These are phyloP conservation scores for Latheticus oryzae DNA, from an alignment of 2,888 invertebrate genomes.

Conservation along the genomic window DNA sequence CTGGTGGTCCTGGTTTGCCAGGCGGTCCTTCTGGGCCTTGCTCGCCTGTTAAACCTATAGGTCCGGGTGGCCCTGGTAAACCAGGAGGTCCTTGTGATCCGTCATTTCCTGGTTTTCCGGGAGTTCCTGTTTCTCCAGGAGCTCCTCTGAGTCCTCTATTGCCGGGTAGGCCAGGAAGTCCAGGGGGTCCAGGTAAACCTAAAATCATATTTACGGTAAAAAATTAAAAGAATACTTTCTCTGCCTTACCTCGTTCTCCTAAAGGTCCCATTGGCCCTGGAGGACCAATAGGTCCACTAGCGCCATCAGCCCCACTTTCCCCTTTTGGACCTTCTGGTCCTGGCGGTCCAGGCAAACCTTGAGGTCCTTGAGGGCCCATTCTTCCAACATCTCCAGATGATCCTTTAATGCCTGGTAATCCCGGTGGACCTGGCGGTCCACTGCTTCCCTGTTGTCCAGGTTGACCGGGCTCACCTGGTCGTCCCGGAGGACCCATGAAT, in stretches of 20 bases:
- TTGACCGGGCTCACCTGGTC: conserved; percentile 80
- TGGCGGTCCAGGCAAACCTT: conserved; percentile 77
- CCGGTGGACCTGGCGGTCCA: conserved; percentile 79
- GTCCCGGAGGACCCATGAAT: conserved; percentile 79
- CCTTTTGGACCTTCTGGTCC: conserved; percentile 83
- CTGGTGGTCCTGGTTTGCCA: conserved; percentile 79
- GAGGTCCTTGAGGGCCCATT: conserved; percentile 74
- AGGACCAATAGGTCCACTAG: conserved; percentile 77
- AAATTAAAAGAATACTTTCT: not conserved
- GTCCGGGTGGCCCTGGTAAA: conserved; percentile 74
- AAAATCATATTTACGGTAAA: conserved; percentile 2
- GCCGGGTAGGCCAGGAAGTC: conserved; percentile 74
- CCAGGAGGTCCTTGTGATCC: conserved; percentile 79
- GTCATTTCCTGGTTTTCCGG: conserved; percentile 79
- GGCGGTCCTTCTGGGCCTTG: conserved; percentile 72
- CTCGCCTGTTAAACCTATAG: conserved; percentile 72
- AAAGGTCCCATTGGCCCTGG: conserved; percentile 76
- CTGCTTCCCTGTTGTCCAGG: conserved; percentile 77
- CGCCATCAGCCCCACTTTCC: conserved; percentile 77
- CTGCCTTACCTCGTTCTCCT: conserved; percentile 71
- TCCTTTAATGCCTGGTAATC: conserved; percentile 80
- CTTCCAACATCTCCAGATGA: conserved; percentile 77
- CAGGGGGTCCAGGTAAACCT: conserved; percentile 70
- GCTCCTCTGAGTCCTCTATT: conserved; percentile 74
- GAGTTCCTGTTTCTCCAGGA: conserved; percentile 77